Base-by-base conservation (phyloP, 2,797 vertebrate genomes). In the Enteromius anoplus region DNA sequence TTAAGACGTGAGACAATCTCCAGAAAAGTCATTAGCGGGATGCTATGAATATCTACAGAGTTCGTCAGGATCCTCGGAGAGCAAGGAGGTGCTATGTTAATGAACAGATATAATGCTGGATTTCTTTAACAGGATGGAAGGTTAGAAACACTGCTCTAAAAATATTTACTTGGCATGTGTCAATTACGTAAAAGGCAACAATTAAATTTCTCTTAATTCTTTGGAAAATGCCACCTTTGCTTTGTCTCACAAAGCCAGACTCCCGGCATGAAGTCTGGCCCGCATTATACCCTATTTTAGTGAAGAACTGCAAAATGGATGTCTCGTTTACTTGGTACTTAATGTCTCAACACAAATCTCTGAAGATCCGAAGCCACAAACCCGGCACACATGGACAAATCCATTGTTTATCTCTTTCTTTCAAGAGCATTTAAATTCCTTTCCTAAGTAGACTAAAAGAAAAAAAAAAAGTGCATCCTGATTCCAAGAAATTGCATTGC, bases 1-100 rank as follows among this genome's bases (percentile, higher is more conserved):
- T 88, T 86, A 88, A 80, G 70, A 75, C 26, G 60, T 73, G 71
- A 86, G 81, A 80, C 81, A 76, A 83, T 60, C 85, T 80, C 32
- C 45, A 82, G 69, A 55, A 51, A 82, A 81, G 66, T 75, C 85
- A 77, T 72, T 71, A 37, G 58, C 58, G 12, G 64, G 70, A 49
- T 47, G 53, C 17, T 71, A 69, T 82, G 76, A 45, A 76, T 65
- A 42, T 51, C 47, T 47, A 12, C 62, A 29, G 21, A 19, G 60
- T 15, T 68, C 21, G 53, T 70, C 70, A 72, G 11, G 42, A 69
- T 45, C 62, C 29, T 64, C 5, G 0, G 51, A 65, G 70, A 78
- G 60, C 15, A 4, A 42, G 34, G 45, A 73, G 49, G 60, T 64
- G 66, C 72, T 40, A 75, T 37, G 21, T 42, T 84, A 58, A 81